phyloP scores from a whole-genome alignment of 1,140 invertebrate genomes.

The Stenopsyche tienmushanensis region DNA sequence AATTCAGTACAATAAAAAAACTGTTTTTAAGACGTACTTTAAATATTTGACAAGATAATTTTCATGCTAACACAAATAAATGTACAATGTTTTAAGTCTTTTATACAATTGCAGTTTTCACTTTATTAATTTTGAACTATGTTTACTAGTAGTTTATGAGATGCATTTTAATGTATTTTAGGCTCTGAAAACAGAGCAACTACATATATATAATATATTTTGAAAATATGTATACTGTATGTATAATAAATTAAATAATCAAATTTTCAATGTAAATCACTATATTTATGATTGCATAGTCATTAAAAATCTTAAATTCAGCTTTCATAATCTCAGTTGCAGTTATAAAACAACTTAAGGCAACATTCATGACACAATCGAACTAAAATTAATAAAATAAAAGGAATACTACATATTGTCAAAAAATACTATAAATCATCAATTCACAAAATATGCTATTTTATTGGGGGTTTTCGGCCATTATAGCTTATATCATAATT shows the following conservation, averaged over 20 bases:
- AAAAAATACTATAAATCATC: too few relatives aligned
- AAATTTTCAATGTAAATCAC: neutral
- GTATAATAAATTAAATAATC: neutral
- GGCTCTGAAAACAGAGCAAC: slow-evolving; percentile 13
- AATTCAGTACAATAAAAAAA: slow-evolving; percentile 38
- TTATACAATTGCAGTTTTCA: slow-evolving; percentile 1
- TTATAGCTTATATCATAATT: neutral
- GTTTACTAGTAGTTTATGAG: neutral
- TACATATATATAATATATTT: neutral
- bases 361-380: neutral
- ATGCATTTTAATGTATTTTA: neutral
- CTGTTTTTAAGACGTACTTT: slow-evolving; percentile 32
- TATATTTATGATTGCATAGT: neutral
- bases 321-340: neutral
- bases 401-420: too few relatives aligned
- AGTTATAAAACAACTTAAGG: neutral
- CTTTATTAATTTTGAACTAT: slow-evolving; percentile 11
- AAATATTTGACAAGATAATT: slow-evolving; percentile 31
- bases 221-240: neutral
- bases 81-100: slow-evolving; percentile 15
- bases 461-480: neutral
- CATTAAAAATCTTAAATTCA: neutral
- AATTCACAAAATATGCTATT: neutral
- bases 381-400: neutral
- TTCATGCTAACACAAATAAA: slow-evolving; percentile 20